Evolutionary conservation across 2,113 vertebrate genomes (phyloP), one percentile per base, ranked within the genome.

Genomic region (Rousettus leschenaultii): DNA sequence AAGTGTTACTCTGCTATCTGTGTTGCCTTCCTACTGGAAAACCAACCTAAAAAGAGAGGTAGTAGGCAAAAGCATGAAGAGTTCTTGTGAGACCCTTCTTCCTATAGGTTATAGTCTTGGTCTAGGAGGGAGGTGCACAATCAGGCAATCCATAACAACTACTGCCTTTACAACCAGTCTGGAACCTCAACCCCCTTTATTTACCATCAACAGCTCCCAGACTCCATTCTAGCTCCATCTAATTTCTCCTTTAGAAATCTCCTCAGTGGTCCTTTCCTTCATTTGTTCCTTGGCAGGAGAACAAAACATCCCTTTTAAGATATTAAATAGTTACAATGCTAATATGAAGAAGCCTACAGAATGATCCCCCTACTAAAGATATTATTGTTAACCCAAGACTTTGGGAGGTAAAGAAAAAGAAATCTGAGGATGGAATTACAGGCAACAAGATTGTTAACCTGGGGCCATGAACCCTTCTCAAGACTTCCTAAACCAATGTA

Each of bases 231-330:
- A 86, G 51, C 2, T 73, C 73, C 15, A 90, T 5, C 79, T 83
- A 94, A 96, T 68, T 73, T 86, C 33, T 89, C 38, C 33, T 65
- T 33, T 77, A 91, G 57, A 84, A 68, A 94, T 71, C 18, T 83
- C n/a, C 22, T 79, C 26, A 82, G n/a, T 18, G 73, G 66, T 91
- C 22, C 51, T 74, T 89, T 83, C 19, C 3, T 91, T 93, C 71
- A 75, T 59, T 82, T 95, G 18, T 78, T 71, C 48, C 51, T 82
- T 89, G 28, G 74, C 28, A 95, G 24, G 63, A 91, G 12, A 95
- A 66, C 10, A 88, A 93, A 95, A 24, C 78, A 79, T 68, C 40
- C 30, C 38, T 89, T 88, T 83, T 40, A 84, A 92, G 24, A 61
- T 35, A 57, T 43, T 88, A 82, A 45, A 16, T 45, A 95, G 45